Evolutionary conservation across 2,113 vertebrate genomes (phyloP).

Genomic region (Trogon melanurus): DNA sequence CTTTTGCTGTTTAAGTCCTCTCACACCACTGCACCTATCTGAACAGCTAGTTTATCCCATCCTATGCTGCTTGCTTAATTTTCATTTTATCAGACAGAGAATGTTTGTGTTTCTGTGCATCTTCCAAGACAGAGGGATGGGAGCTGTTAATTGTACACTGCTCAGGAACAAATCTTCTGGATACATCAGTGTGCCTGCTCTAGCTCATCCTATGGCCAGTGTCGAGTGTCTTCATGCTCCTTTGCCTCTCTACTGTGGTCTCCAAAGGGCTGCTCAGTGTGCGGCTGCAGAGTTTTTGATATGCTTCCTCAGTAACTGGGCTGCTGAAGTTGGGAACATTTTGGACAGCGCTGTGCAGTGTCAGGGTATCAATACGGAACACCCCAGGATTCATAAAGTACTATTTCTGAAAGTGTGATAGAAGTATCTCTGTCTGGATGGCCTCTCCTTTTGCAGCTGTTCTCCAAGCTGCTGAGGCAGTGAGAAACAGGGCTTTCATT

Average conservation of each 20-base stretch:
- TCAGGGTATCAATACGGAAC: not conserved
- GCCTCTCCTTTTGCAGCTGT: not conserved
- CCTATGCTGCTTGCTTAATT: not conserved
- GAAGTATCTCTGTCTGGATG: not conserved
- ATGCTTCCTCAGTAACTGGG: not conserved
- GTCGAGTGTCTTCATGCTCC: not conserved
- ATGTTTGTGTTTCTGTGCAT: not conserved
- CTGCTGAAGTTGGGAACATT: not conserved
- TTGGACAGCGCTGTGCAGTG: rapidly evolving
- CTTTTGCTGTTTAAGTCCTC: not conserved
- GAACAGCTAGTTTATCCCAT: not conserved
- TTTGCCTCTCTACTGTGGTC: not conserved
- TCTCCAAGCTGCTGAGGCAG: not conserved
- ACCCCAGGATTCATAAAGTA: not conserved
- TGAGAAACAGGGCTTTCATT: rapidly evolving
- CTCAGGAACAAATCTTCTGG: not conserved
- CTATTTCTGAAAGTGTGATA: not conserved
- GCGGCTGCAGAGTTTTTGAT: not conserved
- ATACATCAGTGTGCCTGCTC: rapidly evolving
- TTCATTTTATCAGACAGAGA: not conserved
- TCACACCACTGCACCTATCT: not conserved
- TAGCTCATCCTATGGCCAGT: not conserved
- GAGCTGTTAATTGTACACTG: rapidly evolving
- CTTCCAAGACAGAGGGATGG: not conserved
- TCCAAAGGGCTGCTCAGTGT: not conserved